Percentiles rank a stretch among this genome's conserved stretches.
These are phyloP conservation scores for Hypotaenidia okinawae DNA, from an alignment of 2,797 vertebrate genomes.

Conservation along the genomic window DNA sequence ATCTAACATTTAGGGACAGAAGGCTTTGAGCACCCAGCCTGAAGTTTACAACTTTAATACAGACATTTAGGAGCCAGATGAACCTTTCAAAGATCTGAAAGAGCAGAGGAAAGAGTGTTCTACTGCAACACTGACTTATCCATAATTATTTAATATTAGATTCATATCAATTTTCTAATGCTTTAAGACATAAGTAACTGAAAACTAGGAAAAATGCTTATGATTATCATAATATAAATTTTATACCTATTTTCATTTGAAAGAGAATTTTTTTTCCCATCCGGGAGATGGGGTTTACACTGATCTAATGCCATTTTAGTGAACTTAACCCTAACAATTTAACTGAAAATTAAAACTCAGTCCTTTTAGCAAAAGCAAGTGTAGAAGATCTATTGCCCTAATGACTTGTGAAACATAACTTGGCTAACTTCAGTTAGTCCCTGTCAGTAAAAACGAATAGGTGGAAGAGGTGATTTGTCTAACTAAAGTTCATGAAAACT, in stretches of 20 bases:
- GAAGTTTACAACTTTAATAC: neutral
- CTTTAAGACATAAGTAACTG: neutral
- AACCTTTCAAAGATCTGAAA: neutral
- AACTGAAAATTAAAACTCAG: neutral
- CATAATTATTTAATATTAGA: neutral
- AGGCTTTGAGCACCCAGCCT: constrained; percentile 9
- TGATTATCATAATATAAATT: too few species aligned
- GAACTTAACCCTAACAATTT: neutral
- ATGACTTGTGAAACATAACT: neutral
- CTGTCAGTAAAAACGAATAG: neutral
- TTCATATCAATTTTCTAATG: neutral
- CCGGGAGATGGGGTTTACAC: neutral
- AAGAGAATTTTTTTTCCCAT: neutral
- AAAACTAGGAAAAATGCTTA: neutral
- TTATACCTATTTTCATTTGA: neutral
- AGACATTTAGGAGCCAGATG: neutral
- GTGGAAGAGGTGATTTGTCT: neutral
- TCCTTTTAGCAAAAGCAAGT: neutral
- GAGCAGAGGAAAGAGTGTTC: neutral
- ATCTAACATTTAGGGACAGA: neutral
- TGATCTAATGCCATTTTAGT: neutral
- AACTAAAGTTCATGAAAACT: neutral
- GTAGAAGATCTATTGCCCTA: neutral
- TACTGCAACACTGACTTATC: neutral
- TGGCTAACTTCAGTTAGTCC: neutral